Evolutionary conservation across 2,888 invertebrate genomes (phyloP), one percentile per base, ranked within the genome.

Genomic region (Colostygia pectinataria): DNA sequence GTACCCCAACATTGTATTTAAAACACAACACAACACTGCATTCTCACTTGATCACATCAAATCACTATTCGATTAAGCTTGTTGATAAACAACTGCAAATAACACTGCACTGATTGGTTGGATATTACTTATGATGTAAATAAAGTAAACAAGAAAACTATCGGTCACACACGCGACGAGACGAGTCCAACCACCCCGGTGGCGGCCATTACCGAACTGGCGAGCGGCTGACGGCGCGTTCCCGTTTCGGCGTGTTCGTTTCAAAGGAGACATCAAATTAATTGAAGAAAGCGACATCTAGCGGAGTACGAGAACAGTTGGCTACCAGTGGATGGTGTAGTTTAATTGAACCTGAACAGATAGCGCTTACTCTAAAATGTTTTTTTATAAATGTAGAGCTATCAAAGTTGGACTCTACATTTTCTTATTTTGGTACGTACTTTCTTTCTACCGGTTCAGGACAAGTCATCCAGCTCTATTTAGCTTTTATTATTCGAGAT

Each of bases 161-260:
- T 77, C 77, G 69, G 18, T 42, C 29, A 34, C 29, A 34, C 46
- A 37, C 42, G 46, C 66, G 62, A 73, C 61, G 64, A 58, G 59
- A 57, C 60, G 52, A 78, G 55, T 72, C n/a, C 74, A 73, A 77
- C 87, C 83, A 83, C 86, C 80, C 64, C 77, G 71, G 57, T 69
- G 82, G 89, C 89, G 76, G 90, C 90, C 90, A 90, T 90, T 90
- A 87, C 87, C 85, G 77, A 80, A 90, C 90, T 90, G 81, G 75
- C 61, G 27, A 10, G 36, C 34, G 2, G 34, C n/a, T 5, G 13
- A 14, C n/a, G 4, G 9, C 12, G 37, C 37, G 34, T 28, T 43
- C 45, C 37, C 32, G 31, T 33, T 32, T 20, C 45, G 49, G 53
- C 48, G 45, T 40, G 44, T 34, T 28, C 27, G 32, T 43, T 57